These are phyloP conservation scores for Geophilus truncorum DNA, from an alignment of 2,888 invertebrate genomes.

Conservation along the genomic window DNA sequence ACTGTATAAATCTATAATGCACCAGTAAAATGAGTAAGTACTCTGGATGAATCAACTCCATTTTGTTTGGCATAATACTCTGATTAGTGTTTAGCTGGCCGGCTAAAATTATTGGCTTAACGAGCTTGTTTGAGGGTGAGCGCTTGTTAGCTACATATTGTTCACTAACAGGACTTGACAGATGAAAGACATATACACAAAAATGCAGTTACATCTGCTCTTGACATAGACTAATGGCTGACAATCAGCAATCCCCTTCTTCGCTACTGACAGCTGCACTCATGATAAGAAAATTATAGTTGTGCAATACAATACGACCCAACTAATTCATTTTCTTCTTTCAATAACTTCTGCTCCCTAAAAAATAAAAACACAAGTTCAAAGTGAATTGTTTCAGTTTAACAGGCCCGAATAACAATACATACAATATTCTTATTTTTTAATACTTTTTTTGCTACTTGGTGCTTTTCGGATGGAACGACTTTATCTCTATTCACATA, in stretches of 20 bases:
- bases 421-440: too few species aligned
- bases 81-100: not conserved
- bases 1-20: too few species aligned
- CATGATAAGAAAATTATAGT: not conserved
- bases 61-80: not conserved
- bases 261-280: slow-evolving; percentile 3
- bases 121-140: not conserved
- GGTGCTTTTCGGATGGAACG: too few species aligned
- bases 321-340: not conserved
- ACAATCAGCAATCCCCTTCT: not conserved
- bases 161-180: slow-evolving; percentile 1
- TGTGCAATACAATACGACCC: not conserved
- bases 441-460: too few species aligned
- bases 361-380: not conserved
- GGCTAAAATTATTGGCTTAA: not conserved
- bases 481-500: too few species aligned
- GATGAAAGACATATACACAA: not conserved
- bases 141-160: not conserved
- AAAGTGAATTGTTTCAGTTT: too few species aligned
- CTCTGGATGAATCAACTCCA: not conserved
- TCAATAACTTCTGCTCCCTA: not conserved
- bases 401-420: too few species aligned
- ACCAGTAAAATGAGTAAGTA: not conserved
- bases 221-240: slow-evolving; percentile 20
- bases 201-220: slow-evolving; percentile 12